Evolutionary conservation across 2,888 invertebrate species (phyloP).

Genomic region (Netelia virgata): DNA sequence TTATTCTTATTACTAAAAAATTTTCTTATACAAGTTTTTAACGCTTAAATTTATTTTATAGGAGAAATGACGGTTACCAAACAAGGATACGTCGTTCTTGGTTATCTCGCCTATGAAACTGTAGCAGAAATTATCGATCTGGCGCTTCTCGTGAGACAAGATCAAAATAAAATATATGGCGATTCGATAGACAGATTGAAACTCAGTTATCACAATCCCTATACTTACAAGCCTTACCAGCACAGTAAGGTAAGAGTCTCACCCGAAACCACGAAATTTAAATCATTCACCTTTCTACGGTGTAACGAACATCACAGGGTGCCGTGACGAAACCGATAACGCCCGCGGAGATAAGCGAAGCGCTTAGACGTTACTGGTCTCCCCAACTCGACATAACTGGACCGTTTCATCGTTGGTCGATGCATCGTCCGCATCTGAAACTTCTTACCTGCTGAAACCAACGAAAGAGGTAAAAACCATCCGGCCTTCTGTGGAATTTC

Average conservation of each 20-base stretch:
- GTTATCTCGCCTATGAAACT: conserved; percentile 95
- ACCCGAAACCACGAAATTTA: neutral
- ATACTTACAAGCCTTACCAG: conserved; percentile 82
- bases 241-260: conserved; percentile 78
- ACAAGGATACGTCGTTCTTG: conserved; percentile 91
- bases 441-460: conserved; percentile 78
- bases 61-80: conserved; percentile 87
- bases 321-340: conserved; percentile 90
- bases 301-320: conserved; percentile 73
- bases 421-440: conserved; percentile 79
- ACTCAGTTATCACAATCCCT: conserved; percentile 88
- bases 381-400: conserved; percentile 86
- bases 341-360: conserved; percentile 93
- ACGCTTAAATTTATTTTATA: conserved; percentile 66
- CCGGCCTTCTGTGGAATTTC: neutral
- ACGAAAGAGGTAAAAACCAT: conserved; percentile 12
- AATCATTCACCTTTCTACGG: neutral
- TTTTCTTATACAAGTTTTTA: conserved; percentile 52
- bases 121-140: conserved; percentile 95
- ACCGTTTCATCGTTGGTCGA: conserved; percentile 82
- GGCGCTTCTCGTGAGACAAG: conserved; percentile 92
- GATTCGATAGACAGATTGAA: conserved; percentile 90
- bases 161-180: conserved; percentile 88
- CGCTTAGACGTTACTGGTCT: conserved; percentile 90
- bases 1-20: conserved; percentile 38